These are phyloP conservation scores for Myotis vivesi DNA, from an alignment of 2,797 vertebrate genomes.

Conservation along the genomic window DNA sequence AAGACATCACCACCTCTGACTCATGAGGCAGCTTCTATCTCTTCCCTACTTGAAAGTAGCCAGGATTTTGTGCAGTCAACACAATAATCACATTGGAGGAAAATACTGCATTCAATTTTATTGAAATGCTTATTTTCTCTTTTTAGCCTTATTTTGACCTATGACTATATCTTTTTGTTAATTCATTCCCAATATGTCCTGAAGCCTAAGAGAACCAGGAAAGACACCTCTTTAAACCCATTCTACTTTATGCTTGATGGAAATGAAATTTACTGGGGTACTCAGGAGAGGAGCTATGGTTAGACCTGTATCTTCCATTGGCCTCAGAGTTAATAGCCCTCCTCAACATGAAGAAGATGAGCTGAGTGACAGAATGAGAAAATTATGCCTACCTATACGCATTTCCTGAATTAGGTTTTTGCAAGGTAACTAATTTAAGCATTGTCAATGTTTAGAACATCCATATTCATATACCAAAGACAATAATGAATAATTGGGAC, in stretches of 20 bases:
- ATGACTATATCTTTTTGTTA: background rate
- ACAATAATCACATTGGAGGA: background rate
- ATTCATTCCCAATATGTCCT: background rate
- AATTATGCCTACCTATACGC: background rate
- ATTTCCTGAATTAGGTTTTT: background rate
- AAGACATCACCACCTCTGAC: background rate
- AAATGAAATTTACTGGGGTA: conserved; percentile 13
- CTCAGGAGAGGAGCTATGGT: background rate
- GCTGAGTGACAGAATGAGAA: background rate
- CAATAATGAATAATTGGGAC: background rate
- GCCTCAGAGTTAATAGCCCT: conserved; percentile 17
- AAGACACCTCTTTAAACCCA: conserved; percentile 8
- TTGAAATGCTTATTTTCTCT: background rate
- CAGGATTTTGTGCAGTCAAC: background rate
- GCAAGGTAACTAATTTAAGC: background rate
- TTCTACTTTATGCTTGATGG: background rate
- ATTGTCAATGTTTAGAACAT: background rate
- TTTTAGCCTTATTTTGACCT: background rate
- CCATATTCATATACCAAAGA: background rate
- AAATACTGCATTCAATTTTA: background rate
- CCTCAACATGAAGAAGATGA: background rate
- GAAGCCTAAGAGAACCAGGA: background rate
- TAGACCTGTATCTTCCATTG: background rate
- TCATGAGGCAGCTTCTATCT: background rate
- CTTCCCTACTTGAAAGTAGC: background rate